phyloP scores from a whole-genome alignment of 2,888 invertebrate genomes.

The Salpingus planirostris region DNA sequence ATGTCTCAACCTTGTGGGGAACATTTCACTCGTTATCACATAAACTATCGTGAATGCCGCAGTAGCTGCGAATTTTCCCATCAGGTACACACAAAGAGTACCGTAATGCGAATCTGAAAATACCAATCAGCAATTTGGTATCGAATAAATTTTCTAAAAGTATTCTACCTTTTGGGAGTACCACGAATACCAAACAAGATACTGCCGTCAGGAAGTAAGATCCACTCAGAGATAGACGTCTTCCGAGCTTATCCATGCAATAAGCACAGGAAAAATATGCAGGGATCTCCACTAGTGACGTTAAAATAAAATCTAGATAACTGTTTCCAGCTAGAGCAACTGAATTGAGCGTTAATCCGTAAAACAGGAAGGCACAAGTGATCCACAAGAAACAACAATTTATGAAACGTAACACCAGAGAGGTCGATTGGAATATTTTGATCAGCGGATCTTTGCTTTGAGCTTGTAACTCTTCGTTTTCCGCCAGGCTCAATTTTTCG shows the following conservation, averaged over 20 bases:
- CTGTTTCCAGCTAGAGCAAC: constrained; percentile 65
- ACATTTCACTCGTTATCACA: constrained; percentile 60
- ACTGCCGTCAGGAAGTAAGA: constrained; percentile 55
- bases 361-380: constrained; percentile 69
- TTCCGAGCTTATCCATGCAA: constrained; percentile 54
- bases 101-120: constrained; percentile 42
- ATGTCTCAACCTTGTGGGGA: constrained; percentile 56
- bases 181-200: constrained; percentile 51
- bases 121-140: neutral
- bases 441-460: constrained; percentile 24
- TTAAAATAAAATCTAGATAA: constrained; percentile 67
- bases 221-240: constrained; percentile 53
- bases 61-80: constrained; percentile 59
- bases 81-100: constrained; percentile 47
- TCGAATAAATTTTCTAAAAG: constrained; percentile 25
- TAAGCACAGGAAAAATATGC: constrained; percentile 57
- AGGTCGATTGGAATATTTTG: constrained; percentile 47
- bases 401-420: constrained; percentile 46
- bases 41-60: constrained; percentile 57
- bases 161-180: constrained; percentile 47
- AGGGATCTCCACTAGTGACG: constrained; percentile 62
- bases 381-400: constrained; percentile 75
- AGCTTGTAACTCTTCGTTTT: constrained; percentile 7
- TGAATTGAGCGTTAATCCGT: constrained; percentile 70
- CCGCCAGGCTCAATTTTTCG: constrained; percentile 24